Evolutionary conservation across 2,797 vertebrate genomes (phyloP).

Genomic region (Acropternis orthonyx): DNA sequence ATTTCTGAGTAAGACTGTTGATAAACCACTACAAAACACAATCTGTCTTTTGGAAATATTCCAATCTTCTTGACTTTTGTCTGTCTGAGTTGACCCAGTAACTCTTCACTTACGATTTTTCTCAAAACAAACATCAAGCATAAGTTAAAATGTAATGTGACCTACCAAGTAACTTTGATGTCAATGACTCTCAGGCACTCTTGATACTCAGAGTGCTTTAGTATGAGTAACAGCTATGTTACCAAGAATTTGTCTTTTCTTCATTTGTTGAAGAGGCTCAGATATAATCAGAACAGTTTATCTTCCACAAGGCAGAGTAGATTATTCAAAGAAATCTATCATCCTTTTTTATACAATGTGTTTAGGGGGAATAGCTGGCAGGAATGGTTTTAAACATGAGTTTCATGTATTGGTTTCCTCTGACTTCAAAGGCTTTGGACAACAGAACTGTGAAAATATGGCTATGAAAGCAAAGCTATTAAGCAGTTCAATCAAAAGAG

Average conservation of each 20-base stretch:
- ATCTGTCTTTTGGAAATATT: background rate
- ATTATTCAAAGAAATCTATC: background rate
- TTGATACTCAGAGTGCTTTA: background rate
- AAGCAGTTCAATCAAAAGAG: background rate
- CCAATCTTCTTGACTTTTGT: background rate
- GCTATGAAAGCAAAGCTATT: background rate
- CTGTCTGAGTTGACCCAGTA: background rate
- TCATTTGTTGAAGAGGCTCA: background rate
- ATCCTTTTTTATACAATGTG: background rate
- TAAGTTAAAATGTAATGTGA: background rate
- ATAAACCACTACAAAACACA: background rate
- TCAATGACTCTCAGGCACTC: background rate
- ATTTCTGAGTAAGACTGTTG: background rate
- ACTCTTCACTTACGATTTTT: background rate
- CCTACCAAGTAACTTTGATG: background rate
- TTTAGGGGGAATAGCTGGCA: background rate
- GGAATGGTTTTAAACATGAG: background rate
- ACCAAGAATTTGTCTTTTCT: background rate
- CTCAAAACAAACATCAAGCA: background rate
- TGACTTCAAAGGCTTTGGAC: background rate
- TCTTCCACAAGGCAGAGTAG: background rate
- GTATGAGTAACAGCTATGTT: background rate
- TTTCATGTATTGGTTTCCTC: background rate
- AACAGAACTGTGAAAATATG: background rate
- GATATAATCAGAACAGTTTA: background rate